A percentile compares a stretch with the other conserved stretches of the same genome.
Evolutionary conservation across 2,797 vertebrate species (phyloP).

Genomic region (Rhincodon typus): DNA sequence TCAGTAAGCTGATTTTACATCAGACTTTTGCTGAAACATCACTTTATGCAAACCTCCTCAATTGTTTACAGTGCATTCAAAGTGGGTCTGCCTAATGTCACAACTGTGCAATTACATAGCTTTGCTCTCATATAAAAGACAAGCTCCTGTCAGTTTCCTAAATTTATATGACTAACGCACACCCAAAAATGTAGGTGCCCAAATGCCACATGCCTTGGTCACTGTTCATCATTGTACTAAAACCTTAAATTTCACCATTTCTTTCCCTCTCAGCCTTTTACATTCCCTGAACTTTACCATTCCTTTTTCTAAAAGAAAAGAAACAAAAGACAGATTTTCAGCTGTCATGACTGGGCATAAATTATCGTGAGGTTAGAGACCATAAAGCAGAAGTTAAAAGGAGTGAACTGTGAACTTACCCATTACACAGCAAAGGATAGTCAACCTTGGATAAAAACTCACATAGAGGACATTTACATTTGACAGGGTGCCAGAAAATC

Average conservation of each 20-base stretch:
- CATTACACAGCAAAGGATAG: not conserved
- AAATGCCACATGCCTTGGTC: not conserved
- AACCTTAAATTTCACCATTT: not conserved
- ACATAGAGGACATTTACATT: not conserved
- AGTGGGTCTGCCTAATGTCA: not conserved
- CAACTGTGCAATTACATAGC: not conserved
- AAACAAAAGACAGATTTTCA: not conserved
- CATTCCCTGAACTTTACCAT: not conserved
- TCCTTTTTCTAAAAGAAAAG: not conserved
- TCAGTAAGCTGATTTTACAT: not conserved
- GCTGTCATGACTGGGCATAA: not conserved
- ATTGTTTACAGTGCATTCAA: not conserved
- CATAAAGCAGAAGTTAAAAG: not conserved
- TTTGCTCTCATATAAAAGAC: not conserved
- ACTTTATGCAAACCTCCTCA: not conserved
- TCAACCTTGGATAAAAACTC: not conserved
- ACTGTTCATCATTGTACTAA: not conserved
- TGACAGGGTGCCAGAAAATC: not conserved
- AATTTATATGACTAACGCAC: not conserved
- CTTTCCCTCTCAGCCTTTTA: not conserved
- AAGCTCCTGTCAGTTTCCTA: not conserved
- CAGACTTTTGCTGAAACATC: not conserved
- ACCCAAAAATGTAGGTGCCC: no score
- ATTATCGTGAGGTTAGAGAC: not conserved
- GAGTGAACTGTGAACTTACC: not conserved